These are phyloP conservation scores for Dicranocentrus wangi DNA, from an alignment of 2,888 invertebrate genomes.

Conservation along the genomic window DNA sequence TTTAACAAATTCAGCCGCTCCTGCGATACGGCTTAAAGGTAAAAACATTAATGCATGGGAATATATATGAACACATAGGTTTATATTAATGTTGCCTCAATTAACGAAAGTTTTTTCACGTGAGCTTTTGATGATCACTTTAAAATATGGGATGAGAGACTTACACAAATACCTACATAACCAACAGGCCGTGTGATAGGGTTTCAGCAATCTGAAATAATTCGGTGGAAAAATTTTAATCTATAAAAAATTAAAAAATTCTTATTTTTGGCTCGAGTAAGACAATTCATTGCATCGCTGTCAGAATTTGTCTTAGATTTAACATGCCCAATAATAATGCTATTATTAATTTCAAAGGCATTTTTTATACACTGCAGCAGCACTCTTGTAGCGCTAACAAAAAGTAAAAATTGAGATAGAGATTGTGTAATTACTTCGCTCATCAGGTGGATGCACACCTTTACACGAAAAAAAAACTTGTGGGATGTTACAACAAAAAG, in stretches of 20 bases:
- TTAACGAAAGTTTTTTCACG: neutral
- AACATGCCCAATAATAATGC: too few relatives aligned
- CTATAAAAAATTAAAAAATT: too few relatives aligned
- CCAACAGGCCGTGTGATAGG: conserved; percentile 36
- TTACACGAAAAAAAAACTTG: neutral
- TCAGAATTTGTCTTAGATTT: too few relatives aligned
- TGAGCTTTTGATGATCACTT: neutral
- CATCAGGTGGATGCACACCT: conserved; percentile 12
- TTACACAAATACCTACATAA: conserved; percentile 31
- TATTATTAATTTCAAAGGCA: too few relatives aligned
- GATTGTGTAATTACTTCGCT: conserved; percentile 31
- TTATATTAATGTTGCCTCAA: neutral
- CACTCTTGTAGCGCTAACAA: neutral
- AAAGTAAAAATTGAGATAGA: conserved; percentile 7
- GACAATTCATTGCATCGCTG: too few relatives aligned
- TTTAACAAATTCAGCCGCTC: neutral
- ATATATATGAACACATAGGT: neutral
- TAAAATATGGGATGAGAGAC: neutral
- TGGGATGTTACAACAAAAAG: neutral
- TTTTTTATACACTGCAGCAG: too few relatives aligned
- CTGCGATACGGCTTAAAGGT: conserved; percentile 46
- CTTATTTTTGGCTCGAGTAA: too few relatives aligned
- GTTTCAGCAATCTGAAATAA: neutral
- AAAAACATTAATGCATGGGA: neutral
- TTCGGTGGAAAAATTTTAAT: neutral